Evolutionary conservation across 2,797 vertebrate species (phyloP), one percentile per base, ranked within the genome.

Genomic region (Propithecus perrieri): DNA sequence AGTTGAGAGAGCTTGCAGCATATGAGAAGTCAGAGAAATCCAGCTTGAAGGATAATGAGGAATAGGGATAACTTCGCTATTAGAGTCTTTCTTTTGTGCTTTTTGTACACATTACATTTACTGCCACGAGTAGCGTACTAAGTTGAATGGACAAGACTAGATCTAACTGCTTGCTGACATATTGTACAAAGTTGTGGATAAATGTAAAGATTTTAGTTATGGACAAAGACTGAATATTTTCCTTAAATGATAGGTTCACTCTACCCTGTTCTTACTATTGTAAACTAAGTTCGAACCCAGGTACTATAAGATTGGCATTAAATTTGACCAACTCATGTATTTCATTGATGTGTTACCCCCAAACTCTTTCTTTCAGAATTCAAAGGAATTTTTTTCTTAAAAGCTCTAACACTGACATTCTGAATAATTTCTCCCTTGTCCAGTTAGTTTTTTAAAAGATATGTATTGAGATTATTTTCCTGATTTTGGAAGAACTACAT

Each of bases 371-470:
- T 94, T 95, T 69, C 67, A 71, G 11, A 38, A 24, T 61, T 93
- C 35, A 89, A 72, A 97, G 28, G 24, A 93, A 18, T 71, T 86
- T 95, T 90, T 90, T 87, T 81, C 78, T 85, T 92, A 59, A 84
- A 85, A 92, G 13, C 8, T 90, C n/a, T 71, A n/a, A 17, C 55
- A 83, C 50, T 85, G 90, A 50, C 65, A 75, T 85, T 91, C 50
- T 46, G 33, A 72, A 14, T 50, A 46, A 46, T 75, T 90, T 90
- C 22, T 55, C 9, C 18, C 50, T 69, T 93, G 30, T 76, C 46
- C 15, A 50, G 8, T 43, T 67, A 84, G 17, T 85, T 93, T 75
- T 88, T 46, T 63, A 63, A 61, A 90, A 88, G 5, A 81, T 67
- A 88, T 11, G 43, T 85, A 83, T 80, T 97, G 38, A 41, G 15